A percentile compares a stretch with the other conserved stretches of the same genome.
Evolutionary conservation across 2,113 vertebrate species (phyloP).

Genomic region (Scartelaos histophorus): DNA sequence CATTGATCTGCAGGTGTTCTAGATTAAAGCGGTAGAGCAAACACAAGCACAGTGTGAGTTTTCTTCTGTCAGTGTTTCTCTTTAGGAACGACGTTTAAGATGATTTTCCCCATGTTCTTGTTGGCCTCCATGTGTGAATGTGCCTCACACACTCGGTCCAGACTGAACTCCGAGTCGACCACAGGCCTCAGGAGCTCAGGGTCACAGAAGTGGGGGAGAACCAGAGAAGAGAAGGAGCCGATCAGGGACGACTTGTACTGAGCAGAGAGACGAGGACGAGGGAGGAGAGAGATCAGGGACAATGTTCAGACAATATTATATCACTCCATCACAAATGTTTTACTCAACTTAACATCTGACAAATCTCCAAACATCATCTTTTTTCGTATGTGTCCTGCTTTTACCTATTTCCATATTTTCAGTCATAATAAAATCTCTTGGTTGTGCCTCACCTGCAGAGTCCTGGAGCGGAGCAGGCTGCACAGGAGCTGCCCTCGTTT

Average conservation of each 20-base stretch:
- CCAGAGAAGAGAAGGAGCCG: slow-evolving; percentile 71
- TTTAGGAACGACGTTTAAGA: slow-evolving; percentile 65
- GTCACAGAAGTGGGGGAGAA: slow-evolving; percentile 76
- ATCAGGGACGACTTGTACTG: slow-evolving; percentile 85
- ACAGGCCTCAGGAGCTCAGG: slow-evolving; percentile 66
- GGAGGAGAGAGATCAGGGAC: too few species aligned
- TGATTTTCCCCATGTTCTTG: slow-evolving; percentile 83
- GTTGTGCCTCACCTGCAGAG: too few species aligned
- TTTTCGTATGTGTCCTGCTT: too few species aligned
- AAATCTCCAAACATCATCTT: too few species aligned
- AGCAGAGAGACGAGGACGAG: neutral
- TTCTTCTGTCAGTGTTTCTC: neutral
- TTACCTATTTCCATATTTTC: too few species aligned
- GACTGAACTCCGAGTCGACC: slow-evolving; percentile 76
- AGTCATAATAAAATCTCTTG: too few species aligned
- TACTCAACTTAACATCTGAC: too few species aligned
- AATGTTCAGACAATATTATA: too few species aligned
- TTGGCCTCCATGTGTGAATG: slow-evolving; percentile 82
- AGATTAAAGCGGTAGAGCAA: too few species aligned
- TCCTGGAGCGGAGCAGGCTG: slow-evolving; percentile 80
- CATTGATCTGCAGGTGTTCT: too few species aligned
- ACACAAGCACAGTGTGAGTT: too few species aligned
- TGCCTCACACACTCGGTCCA: slow-evolving; percentile 74
- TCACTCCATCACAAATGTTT: too few species aligned
- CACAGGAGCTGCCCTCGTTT: slow-evolving; percentile 82